Base-by-base conservation (phyloP, 1,140 invertebrate genomes). In the Maniola jurtina region DNA sequence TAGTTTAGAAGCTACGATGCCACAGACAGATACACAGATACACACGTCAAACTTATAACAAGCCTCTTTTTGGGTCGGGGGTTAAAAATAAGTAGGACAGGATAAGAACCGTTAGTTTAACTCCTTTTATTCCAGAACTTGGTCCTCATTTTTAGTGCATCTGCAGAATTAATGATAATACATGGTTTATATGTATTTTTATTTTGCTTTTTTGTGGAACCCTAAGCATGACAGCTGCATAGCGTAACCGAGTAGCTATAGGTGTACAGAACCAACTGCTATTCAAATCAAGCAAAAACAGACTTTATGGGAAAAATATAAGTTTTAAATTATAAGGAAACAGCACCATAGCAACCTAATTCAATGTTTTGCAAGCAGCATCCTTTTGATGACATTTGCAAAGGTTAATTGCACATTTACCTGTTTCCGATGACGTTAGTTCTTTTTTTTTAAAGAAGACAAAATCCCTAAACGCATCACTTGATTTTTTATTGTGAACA, bases 351-450 rank as follows among this genome's bases (percentile, higher is more conserved):
- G n/a, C 10, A 64, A 57, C 50, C 40, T 56, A 56, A 56, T 50
- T 65, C 58, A 47, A 56, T 45, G 35, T 72, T 56, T 72, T 57
- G 61, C 57, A 73, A 70, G 60, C 40, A 67, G 65, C 62, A 72
- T 67, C 62, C 70, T 72, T 66, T 68, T 34, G 70, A 60, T 66
- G 70, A 72, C 73, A 72, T 72, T 74, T 70, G 56, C 68, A 73
- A 77, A 77, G 72, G 70, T 74, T 72, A 68, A 67, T 62, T 57
- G 60, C 55, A 15, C 65, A 61, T 61, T 47, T 59, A 63, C 60
- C 60, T 63, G 66, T 42, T 58, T 38, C 16, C 16, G 35, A 58
- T 62, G 59, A 68, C 48, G 60, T 68, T 55, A 68, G 34, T 40
- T n/a, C 4, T 60, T 62, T 34, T 54, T 60, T 62, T 34, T 54